Percentiles rank a stretch among this genome's conserved stretches.
Evolutionary conservation across 2,113 vertebrate species (phyloP).

Genomic region (Spilogale gracilis): DNA sequence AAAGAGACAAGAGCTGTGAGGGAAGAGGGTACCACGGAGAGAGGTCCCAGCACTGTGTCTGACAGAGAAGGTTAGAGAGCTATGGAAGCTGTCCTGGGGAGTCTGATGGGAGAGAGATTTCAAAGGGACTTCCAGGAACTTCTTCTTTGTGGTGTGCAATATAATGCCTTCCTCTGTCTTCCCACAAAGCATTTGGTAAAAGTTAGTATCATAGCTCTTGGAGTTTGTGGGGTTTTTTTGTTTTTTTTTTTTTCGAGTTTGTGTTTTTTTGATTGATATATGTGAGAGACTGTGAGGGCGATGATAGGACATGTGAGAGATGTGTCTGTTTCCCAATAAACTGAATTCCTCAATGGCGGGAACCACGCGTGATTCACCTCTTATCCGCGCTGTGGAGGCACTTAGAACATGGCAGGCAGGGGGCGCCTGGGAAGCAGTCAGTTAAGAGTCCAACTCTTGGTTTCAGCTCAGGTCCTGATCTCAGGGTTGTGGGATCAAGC

Average conservation of each 20-base stretch:
- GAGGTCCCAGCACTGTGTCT: neutral
- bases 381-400: neutral
- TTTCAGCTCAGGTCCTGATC: neutral
- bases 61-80: neutral
- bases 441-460: neutral
- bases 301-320: neutral
- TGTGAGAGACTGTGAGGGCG: neutral
- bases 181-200: neutral
- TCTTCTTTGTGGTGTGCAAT: neutral
- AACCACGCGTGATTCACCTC: neutral
- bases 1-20: neutral
- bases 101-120: neutral
- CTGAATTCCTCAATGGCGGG: neutral
- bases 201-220: neutral
- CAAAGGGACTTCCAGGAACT: neutral
- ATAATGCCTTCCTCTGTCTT: neutral
- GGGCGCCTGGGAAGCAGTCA: neutral
- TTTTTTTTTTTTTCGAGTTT: too few relatives aligned
- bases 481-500: neutral
- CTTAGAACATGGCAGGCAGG: neutral
- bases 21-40: neutral
- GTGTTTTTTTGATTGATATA: neutral
- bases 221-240: neutral
- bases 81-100: neutral
- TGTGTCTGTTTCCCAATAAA: neutral